These are phyloP conservation scores for Brachyptera putata DNA, from an alignment of 2,888 invertebrate species.

Conservation along the genomic window DNA sequence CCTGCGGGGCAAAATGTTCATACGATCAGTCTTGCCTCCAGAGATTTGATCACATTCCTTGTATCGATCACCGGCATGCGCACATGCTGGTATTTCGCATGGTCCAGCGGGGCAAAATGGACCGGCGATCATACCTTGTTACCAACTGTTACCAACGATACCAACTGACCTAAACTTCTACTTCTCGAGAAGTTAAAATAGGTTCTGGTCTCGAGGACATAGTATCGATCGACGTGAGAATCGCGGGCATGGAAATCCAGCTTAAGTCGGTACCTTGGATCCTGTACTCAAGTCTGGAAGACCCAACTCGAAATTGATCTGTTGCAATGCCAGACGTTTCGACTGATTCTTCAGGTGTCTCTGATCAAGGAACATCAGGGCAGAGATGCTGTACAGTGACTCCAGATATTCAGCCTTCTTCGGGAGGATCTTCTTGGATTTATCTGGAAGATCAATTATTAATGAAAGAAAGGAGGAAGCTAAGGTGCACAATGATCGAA, in stretches of 20 bases:
- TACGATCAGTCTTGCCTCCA: background rate
- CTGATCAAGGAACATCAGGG: background rate
- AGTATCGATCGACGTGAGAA: too few species aligned
- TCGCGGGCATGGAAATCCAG: too few species aligned
- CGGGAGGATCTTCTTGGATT: background rate
- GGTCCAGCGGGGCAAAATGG: background rate
- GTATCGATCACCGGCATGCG: conserved; percentile 1
- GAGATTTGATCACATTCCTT: background rate
- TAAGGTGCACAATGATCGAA: too few species aligned
- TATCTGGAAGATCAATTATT: background rate
- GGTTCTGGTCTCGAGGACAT: too few species aligned
- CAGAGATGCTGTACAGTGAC: background rate
- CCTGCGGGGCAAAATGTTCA: background rate
- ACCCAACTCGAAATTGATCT: background rate
- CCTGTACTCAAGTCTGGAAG: background rate
- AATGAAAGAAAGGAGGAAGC: background rate
- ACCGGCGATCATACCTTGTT: too few species aligned
- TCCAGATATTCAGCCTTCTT: background rate
- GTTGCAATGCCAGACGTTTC: too few species aligned
- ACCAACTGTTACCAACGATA: too few species aligned
- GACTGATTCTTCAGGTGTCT: background rate
- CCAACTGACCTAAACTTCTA: too few species aligned
- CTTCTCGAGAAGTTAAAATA: too few species aligned
- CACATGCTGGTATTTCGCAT: background rate
- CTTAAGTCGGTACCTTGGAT: background rate